A percentile compares a stretch with the other conserved stretches of the same genome.
Evolutionary conservation across 2,113 vertebrate genomes (phyloP).

Genomic region (Butorides virescens): DNA sequence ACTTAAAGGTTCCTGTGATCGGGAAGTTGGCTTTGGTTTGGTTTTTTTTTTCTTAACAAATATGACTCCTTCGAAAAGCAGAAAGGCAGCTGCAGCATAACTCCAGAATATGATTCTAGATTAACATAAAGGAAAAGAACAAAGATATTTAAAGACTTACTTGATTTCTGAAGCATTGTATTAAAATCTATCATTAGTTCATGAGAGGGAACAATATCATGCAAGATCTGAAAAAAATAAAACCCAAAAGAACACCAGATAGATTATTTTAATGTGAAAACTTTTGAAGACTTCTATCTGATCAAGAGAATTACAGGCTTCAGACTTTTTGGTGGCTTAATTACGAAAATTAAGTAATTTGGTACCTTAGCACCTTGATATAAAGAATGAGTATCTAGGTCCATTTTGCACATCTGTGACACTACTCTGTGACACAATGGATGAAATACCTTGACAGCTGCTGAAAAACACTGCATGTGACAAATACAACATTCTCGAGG

Average conservation of each 20-base stretch:
- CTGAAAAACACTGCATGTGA: background rate
- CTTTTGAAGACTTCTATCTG: background rate
- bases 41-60: background rate
- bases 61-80: background rate
- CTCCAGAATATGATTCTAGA: background rate
- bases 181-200: constrained; percentile 90
- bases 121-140: background rate
- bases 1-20: background rate
- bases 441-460: background rate
- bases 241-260: background rate
- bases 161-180: constrained; percentile 80
- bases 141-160: constrained; percentile 69
- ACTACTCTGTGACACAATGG: background rate
- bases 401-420: background rate
- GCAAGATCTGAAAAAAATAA: constrained; percentile 76
- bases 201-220: constrained; percentile 85
- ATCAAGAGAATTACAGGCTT: background rate
- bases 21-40: background rate
- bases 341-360: background rate
- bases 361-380: background rate
- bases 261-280: background rate
- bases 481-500: background rate
- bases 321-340: background rate
- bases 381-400: background rate
- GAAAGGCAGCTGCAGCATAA: background rate